Conservation (phyloP, 2,888 invertebrate genomes). For the Trichopoda pennipes region DNA sequence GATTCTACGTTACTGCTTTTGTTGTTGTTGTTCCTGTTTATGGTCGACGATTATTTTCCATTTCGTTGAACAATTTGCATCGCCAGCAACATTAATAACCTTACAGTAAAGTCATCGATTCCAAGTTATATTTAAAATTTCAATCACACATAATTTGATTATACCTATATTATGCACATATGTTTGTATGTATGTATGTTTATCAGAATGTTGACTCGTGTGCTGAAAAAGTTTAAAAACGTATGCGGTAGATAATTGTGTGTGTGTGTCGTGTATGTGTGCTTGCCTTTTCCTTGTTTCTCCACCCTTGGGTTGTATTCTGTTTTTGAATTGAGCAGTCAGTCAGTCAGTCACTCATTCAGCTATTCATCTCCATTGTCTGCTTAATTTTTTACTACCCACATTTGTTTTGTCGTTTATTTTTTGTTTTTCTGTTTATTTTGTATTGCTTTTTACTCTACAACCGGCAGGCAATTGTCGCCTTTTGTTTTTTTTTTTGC, state of each 20-base stretch:
- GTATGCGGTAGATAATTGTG: not conserved
- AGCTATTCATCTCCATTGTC: constrained; percentile 43
- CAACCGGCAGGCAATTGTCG: constrained; percentile 12
- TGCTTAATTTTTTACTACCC: constrained; percentile 36
- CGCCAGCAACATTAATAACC: constrained; percentile 17
- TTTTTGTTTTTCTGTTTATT: not conserved
- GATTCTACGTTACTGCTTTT: not conserved
- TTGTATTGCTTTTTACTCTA: constrained; percentile 14
- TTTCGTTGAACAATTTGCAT: constrained; percentile 63
- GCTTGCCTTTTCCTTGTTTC: constrained; percentile 27
- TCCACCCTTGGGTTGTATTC: constrained; percentile 31
- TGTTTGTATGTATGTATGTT: constrained; percentile 35
- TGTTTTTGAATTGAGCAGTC: constrained; percentile 39
- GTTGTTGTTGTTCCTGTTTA: constrained; percentile 33
- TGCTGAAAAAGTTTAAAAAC: constrained; percentile 14
- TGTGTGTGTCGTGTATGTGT: not conserved
- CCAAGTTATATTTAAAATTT: constrained; percentile 64
- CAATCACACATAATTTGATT: constrained; percentile 59
- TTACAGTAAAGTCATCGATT: constrained; percentile 48
- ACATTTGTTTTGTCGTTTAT: constrained; percentile 12
- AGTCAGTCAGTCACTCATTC: constrained; percentile 16
- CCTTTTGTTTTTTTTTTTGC: not conserved
- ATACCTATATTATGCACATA: not conserved
- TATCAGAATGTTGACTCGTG: constrained; percentile 8
- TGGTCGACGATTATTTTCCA: constrained; percentile 57